Percentiles rank a stretch among this genome's conserved stretches.
Conservation (phyloP, 2,888 invertebrate species). For the Steinernema scapterisci region DNA sequence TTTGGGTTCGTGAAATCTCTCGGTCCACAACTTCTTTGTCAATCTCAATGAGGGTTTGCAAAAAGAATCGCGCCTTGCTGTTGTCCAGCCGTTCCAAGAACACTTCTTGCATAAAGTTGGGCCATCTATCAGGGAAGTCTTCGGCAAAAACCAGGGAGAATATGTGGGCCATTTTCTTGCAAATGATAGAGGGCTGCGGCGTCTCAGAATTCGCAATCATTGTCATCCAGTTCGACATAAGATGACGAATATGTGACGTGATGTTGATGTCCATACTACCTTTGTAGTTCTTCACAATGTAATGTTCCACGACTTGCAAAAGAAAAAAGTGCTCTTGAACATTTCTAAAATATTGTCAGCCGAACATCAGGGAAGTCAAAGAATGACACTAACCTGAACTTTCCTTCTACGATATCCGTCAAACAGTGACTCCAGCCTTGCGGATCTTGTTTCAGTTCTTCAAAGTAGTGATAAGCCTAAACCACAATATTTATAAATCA, state of each 20-base stretch:
- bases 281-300: constrained; percentile 57
- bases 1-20: constrained; percentile 69
- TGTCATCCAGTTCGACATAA: constrained; percentile 51
- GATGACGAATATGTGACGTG: constrained; percentile 41
- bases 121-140: constrained; percentile 72
- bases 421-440: constrained; percentile 51
- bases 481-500: neutral
- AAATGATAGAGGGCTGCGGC: constrained; percentile 69
- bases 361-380: neutral
- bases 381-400: neutral
- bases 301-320: constrained; percentile 70
- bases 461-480: constrained; percentile 48
- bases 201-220: constrained; percentile 12
- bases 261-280: constrained; percentile 24
- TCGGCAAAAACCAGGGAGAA: constrained; percentile 72
- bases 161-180: constrained; percentile 73
- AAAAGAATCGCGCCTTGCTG: constrained; percentile 70
- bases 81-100: constrained; percentile 33
- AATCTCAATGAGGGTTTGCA: constrained; percentile 71
- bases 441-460: constrained; percentile 50
- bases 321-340: constrained; percentile 69
- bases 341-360: constrained; percentile 38
- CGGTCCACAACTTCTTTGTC: constrained; percentile 72
- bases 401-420: constrained; percentile 41
- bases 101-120: constrained; percentile 72